These are phyloP conservation scores for Neosilurus hyrtlii DNA, from an alignment of 2,797 vertebrate species.

Conservation along the genomic window DNA sequence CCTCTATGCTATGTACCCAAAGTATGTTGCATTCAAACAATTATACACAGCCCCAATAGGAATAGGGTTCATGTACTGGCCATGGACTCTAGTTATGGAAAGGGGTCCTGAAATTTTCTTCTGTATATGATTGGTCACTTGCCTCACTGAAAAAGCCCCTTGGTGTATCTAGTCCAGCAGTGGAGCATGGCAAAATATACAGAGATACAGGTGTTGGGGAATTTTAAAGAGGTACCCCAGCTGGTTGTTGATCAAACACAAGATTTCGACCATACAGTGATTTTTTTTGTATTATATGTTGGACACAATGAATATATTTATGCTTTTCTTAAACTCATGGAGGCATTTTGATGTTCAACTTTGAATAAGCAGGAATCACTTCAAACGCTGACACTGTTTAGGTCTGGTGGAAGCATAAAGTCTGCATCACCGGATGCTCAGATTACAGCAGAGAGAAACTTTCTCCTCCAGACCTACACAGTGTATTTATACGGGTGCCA, in stretches of 20 bases:
- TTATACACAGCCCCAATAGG: conserved; percentile 9
- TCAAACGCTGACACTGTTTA: conserved; percentile 49
- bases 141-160: conserved; percentile 58
- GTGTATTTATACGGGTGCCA: conserved; percentile 2
- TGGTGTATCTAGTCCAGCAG: conserved; percentile 58
- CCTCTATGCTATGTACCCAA: conserved; percentile 25
- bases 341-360: conserved; percentile 60
- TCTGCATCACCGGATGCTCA: conserved; percentile 35
- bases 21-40: conserved; percentile 33
- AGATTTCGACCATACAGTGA: conserved; percentile 56
- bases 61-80: conserved; percentile 50
- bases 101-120: conserved; percentile 38
- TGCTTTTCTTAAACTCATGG: conserved; percentile 64
- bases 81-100: conserved; percentile 42
- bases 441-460: conserved; percentile 10
- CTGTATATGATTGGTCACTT: conserved; percentile 61
- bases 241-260: conserved; percentile 63
- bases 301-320: conserved; percentile 60
- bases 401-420: conserved; percentile 33
- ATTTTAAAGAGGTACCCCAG: conserved; percentile 53
- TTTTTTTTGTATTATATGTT: conserved; percentile 43
- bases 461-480: conserved; percentile 7
- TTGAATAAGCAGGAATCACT: conserved; percentile 37
- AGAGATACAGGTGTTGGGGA: conserved; percentile 69
- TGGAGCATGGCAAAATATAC: conserved; percentile 70